Percentiles rank a stretch among this genome's conserved stretches.
phyloP scores from a whole-genome alignment of 2,113 vertebrate genomes.

The Alaudala cheleensis region DNA sequence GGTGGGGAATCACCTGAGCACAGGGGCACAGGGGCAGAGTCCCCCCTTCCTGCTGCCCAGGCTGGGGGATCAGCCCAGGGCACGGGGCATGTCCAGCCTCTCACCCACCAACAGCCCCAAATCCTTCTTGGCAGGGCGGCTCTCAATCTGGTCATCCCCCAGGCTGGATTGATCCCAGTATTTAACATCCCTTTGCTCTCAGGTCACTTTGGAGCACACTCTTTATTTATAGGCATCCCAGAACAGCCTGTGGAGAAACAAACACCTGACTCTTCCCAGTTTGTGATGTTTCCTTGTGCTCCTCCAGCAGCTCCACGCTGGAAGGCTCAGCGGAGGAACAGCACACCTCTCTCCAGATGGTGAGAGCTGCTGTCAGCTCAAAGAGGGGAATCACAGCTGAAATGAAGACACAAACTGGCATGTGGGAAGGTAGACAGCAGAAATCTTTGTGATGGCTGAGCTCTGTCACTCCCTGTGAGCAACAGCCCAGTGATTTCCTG shows the following conservation, averaged over 20 bases:
- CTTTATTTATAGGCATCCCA: neutral
- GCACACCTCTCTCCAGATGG: constrained; percentile 14
- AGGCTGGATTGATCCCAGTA: neutral
- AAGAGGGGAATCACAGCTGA: neutral
- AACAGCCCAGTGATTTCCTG: neutral
- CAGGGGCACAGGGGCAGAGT: neutral
- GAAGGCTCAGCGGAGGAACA: neutral
- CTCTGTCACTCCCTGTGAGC: constrained; percentile 18
- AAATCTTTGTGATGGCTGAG: neutral
- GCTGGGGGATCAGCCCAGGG: neutral
- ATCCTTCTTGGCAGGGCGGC: neutral
- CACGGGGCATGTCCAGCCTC: rapidly evolving
- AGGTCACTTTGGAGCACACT: neutral
- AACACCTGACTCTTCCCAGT: neutral
- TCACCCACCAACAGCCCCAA: neutral
- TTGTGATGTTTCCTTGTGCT: neutral
- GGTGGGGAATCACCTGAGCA: neutral
- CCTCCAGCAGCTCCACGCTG: neutral
- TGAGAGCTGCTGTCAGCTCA: neutral
- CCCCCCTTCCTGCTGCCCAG: neutral
- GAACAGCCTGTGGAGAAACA: neutral
- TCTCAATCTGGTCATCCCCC: neutral
- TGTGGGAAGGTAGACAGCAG: neutral
- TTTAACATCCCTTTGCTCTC: neutral
- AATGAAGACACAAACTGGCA: neutral